Evolutionary conservation across 2,113 vertebrate species (phyloP), one percentile per base, ranked within the genome.

Genomic region (Trichomycterus rosablanca): DNA sequence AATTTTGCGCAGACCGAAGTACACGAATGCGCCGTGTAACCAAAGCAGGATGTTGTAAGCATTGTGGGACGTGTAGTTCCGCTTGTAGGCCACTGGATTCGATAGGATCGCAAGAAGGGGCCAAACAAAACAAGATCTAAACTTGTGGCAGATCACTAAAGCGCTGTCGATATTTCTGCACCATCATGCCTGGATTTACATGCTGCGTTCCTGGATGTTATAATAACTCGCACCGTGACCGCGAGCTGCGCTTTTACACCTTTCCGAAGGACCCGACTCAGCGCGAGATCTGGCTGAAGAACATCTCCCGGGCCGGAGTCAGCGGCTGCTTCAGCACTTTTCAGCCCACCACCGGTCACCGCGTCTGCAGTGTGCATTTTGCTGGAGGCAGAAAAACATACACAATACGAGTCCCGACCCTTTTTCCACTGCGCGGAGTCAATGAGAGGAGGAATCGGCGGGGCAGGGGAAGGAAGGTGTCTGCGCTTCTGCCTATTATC

Each of bases 261-360:
- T 97, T 97, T 77, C 94, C 94, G 14, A 97, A 97, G 85, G 93
- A 97, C 78, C 79, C 84, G 59, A 83, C 89, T 79, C 88, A 94
- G 71, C 81, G 94, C 63, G 92, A 93, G 77, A 86, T 89, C 58
- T 97, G 94, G 94, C 90, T 97, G 67, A 90, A 94, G 89, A 97
- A 97, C 81, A 94, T 96, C 79, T 97, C 94, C 56, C 89, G 94
- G 69, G 92, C 93, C 61, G 94, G 94, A 73, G 94, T 97, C 75
- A 93, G 90, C 78, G 94, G 94, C 74, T 97, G 94, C 79, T 97
- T 97, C 82, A 96, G 91, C 80, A 97, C 94, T 76, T 97, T 97
- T 79, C 91, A 97, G 75, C 94, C 94, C 84, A 95, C 94, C 62
- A 95, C 93, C 0, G 94, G 94, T 28, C 94, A 97, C 79, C 87